Base-by-base conservation (phyloP, 2,888 invertebrate genomes). In the Eurytoma adleriae region DNA sequence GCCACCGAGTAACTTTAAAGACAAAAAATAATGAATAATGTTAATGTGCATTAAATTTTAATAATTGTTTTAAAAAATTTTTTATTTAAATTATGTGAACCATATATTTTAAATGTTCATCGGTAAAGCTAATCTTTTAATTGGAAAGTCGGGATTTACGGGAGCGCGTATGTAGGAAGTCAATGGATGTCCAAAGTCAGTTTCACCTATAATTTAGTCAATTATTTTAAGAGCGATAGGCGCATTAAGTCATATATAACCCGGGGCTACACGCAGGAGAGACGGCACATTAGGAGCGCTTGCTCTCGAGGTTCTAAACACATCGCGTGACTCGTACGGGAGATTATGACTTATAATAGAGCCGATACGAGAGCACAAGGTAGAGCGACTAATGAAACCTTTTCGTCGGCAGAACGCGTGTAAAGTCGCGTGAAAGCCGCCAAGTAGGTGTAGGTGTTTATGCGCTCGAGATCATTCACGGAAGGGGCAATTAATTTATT, bases 311-410 rank as follows among this genome's bases (percentile, higher is more conserved):
- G 50, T 59, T 30, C 61, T 27, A 68, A 50, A 48, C 50, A 61
- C 61, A 76, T 69, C 62, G 62, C 54, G 61, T 52, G 30, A 30
- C 62, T 7, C 24, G 69, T 30, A 67, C 57, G 16, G 57, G 24
- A n/a, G 14, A 57, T 74, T 57, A 74, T 57, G 73, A 73, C 73
- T 5, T n/a, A 20, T 56, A 27, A 56, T 56, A 66, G 67, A 40
- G 40, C 66, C 54, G 20, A 13, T 48, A 18, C 30, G 48, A 16
- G 18, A 27, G 18, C n/a, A 56, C 14, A 57, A 70, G 20, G 56
- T 40, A n/a, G 57, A n/a, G 57, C 56, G 56, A 56, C 56, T 30
- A 30, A 30, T 30, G 30, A 3, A 18, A 20, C 57, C 18, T 57
- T 20, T 57, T n/a, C 20, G 27, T 24, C 24, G 20, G 20, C 24